phyloP scores from a whole-genome alignment of 2,113 vertebrate species.

The Periophthalmodon schlosseri region DNA sequence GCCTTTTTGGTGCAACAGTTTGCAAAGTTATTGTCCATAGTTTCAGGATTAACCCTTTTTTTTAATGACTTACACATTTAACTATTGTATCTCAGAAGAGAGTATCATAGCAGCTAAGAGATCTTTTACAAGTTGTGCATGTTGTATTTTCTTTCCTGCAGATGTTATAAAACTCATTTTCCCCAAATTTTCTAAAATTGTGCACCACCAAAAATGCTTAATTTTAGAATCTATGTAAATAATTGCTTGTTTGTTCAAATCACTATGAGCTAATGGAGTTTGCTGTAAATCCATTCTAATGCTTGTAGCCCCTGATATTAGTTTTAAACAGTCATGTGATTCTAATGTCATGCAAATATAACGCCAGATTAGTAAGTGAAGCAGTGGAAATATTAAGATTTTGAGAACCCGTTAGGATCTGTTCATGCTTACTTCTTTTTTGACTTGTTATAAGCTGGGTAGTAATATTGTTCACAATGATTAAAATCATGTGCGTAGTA shows the following conservation, averaged over 20 bases:
- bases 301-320: background rate
- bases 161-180: background rate
- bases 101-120: too few species aligned
- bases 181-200: background rate
- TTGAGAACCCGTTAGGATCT: background rate
- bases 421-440: background rate
- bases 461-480: background rate
- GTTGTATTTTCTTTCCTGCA: background rate
- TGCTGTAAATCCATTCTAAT: background rate
- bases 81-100: background rate
- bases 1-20: background rate
- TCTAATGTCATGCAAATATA: background rate
- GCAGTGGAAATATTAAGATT: background rate
- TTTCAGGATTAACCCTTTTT: background rate
- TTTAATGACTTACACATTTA: background rate
- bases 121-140: background rate
- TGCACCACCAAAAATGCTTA: background rate
- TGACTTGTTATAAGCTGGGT: background rate
- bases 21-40: background rate
- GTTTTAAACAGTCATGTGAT: background rate
- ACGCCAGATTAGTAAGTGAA: background rate
- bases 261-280: background rate
- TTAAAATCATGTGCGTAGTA: background rate
- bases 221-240: background rate
- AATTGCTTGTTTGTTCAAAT: background rate